phyloP scores from a whole-genome alignment of 2,888 invertebrate genomes.

The Argynnis bischoffii region DNA sequence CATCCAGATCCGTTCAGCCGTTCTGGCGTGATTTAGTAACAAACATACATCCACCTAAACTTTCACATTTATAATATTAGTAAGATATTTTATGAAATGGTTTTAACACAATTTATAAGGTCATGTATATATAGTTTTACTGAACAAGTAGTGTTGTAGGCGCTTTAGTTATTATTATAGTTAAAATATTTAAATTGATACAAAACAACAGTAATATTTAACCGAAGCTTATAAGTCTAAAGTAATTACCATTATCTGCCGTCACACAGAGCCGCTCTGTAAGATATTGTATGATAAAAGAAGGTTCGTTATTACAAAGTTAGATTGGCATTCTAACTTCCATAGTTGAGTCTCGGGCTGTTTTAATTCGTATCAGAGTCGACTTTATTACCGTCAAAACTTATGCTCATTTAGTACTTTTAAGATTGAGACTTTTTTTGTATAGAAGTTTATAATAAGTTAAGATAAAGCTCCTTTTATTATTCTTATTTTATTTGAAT shows the following conservation, averaged over 20 bases:
- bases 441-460: constrained; percentile 6
- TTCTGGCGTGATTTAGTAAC: too few relatives aligned
- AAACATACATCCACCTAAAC: too few relatives aligned
- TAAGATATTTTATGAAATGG: too few relatives aligned
- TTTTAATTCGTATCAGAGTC: constrained; percentile 35
- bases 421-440: neutral
- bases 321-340: constrained; percentile 60
- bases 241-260: constrained; percentile 33
- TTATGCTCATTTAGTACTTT: constrained; percentile 10
- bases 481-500: neutral
- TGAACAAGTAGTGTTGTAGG: too few relatives aligned
- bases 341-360: constrained; percentile 33
- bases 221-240: constrained; percentile 11
- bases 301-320: constrained; percentile 61
- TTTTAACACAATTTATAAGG: too few relatives aligned
- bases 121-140: too few relatives aligned
- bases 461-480: neutral
- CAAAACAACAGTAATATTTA: constrained; percentile 8
- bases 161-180: neutral
- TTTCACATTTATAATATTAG: too few relatives aligned
- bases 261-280: constrained; percentile 19
- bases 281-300: constrained; percentile 45
- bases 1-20: too few relatives aligned
- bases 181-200: neutral
- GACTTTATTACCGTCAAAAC: constrained; percentile 15